Evolutionary conservation across 2,888 invertebrate species (phyloP), one percentile per base, ranked within the genome.

Genomic region (Copidosoma aretas): DNA sequence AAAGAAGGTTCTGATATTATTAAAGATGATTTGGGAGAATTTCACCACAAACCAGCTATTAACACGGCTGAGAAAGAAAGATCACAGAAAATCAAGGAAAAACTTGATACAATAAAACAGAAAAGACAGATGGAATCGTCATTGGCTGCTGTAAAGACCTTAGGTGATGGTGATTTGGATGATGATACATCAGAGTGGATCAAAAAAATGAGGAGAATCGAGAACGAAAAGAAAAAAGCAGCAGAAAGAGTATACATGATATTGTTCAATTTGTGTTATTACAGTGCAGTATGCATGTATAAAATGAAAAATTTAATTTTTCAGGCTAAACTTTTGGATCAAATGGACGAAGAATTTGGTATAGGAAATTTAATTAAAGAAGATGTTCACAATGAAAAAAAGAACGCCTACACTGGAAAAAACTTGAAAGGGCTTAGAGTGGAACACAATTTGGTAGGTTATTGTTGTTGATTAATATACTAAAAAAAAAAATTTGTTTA

Each of bases 281-380:
- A 32, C 8, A 3, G 25, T 24, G 19, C 22, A 22, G 0, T 12
- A 58, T 46, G 22, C n/a, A n/a, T 59, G 24, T 19, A 51, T 56
- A 46, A 67, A 61, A 51, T 46, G 61, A 1, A 15, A 43, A 14
- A 68, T 61, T 57, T 57, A 54, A 22, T 72, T 76, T 76, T 77
- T 10, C 80, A 93, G 94, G 98, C 96, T 24, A 95, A 95, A 82
- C 88, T 94, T 87, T 84, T 98, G 79, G 95, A 97, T 84, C 96
- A 98, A 84, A 89, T 98, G 87, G 98, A 98, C 85, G 93, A 90
- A 75, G 96, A 94, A 82, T 97, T 98, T 87, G 97, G 97, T 41
- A 91, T 97, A 71, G 89, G 90, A 17, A 92, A 91, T 76, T 86
- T 97, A 59, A 88, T 97, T n/a, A 92, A 93, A 73, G 90, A 93